Base-by-base conservation (phyloP, 2,888 invertebrate species). In the Leptogaster cylindrica region DNA sequence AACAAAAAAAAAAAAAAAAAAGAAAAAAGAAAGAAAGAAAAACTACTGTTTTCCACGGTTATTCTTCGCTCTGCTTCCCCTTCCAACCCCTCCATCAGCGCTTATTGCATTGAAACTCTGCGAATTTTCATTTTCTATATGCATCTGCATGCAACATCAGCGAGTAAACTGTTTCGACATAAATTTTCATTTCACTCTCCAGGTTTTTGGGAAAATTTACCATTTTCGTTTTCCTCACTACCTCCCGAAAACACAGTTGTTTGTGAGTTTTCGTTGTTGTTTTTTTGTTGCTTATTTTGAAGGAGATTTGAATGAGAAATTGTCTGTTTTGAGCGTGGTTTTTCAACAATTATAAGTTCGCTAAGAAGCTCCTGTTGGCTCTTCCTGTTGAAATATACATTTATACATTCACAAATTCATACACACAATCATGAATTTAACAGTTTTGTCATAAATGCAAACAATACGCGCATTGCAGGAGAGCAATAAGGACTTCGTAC, bases 101-200 rank as follows among this genome's bases (percentile, higher is more conserved):
- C 10, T 20, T 10, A 12, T 20, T 20, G 1, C 5, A 27, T 20
- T 10, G 8, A 14, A 3, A 10, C 39, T n/a, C 55, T 8, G 20
- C 7, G 12, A 55, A 23, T 36, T 39, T 55, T 55, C 55, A 14
- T 39, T 36, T 55, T 55, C 39, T 39, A 41, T 31, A 50, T 55
- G 55, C 55, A 55, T 55, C n/a, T 55, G 33, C 25, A 55, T 55
- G 55, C 36, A 55, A 55, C 55, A 20, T 36, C 36, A 36, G 55
- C n/a, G 33, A 33, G 31, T 33, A 55, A 55, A 55, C 55, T 55
- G 23, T 55, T 55, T 36, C 36, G 23, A 55, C 39, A 55, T 55
- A 55, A 55, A 55, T 55, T 55, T 55, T 36, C 55, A 55, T 55
- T 55, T 36, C 25, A 10, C 39, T 18, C n/a, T 55, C n/a, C 46